These are phyloP conservation scores for Hirtodrosophila duncani DNA, from an alignment of 2,888 invertebrate genomes.

Conservation along the genomic window DNA sequence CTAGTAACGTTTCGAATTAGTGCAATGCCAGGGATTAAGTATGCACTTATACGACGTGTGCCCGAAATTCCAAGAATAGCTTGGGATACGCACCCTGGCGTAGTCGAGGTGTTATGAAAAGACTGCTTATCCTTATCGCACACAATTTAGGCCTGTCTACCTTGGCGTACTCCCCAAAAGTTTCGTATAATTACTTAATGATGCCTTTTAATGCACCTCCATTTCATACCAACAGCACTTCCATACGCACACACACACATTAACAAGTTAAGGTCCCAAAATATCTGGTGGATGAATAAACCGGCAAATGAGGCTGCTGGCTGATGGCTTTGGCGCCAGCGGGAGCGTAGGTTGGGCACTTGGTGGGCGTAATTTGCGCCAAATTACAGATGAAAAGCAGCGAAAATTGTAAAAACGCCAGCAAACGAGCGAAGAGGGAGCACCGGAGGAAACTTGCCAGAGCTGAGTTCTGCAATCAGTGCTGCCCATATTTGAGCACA, in stretches of 20 bases:
- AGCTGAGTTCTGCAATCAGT: no score
- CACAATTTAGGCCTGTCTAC: slow-evolving; percentile 23
- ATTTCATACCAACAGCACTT: slow-evolving; percentile 1
- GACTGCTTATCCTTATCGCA: slow-evolving; percentile 5
- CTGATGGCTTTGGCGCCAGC: no score
- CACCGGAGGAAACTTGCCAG: neutral
- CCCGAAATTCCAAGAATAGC: slow-evolving; percentile 35
- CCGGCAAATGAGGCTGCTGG: no score
- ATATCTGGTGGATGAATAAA: neutral
- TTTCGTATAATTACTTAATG: slow-evolving; percentile 37
- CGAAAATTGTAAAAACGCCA: slow-evolving; percentile 43
- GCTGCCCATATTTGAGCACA: no score
- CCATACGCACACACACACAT: slow-evolving; percentile 8
- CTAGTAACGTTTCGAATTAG: slow-evolving; percentile 35
- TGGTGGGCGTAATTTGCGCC: slow-evolving; percentile 50
- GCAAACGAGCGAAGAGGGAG: slow-evolving; percentile 17
- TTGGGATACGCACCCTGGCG: no score
- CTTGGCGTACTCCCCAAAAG: slow-evolving; percentile 14
- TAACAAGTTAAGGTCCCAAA: slow-evolving; percentile 26
- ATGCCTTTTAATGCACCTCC: slow-evolving; percentile 31
- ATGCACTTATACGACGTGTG: slow-evolving; percentile 8
- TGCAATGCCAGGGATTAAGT: slow-evolving; percentile 24
- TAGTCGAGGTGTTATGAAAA: no score
- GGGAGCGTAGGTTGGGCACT: slow-evolving; percentile 38
- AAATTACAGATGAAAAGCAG: slow-evolving; percentile 49